These are phyloP conservation scores for Zygothrica quintamaculata DNA, from an alignment of 2,888 invertebrate species.

Conservation along the genomic window DNA sequence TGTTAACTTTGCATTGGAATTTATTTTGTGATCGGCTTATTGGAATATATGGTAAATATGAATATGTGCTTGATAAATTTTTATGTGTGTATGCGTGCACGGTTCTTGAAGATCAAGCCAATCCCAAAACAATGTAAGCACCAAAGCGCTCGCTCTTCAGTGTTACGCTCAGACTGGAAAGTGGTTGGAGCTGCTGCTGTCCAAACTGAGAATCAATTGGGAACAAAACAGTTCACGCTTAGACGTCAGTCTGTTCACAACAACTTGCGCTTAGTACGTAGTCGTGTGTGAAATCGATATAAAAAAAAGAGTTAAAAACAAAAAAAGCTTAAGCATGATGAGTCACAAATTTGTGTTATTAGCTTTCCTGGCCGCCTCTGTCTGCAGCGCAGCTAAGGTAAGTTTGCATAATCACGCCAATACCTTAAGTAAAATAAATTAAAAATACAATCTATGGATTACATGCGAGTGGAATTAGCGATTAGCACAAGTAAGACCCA, in stretches of 20 bases:
- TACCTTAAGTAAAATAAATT: slow-evolving; percentile 31
- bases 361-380: slow-evolving; percentile 55
- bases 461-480: not conserved
- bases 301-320: slow-evolving; percentile 18
- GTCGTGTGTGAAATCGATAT: slow-evolving; percentile 18
- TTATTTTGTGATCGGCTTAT: too few relatives aligned
- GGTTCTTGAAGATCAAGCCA: slow-evolving; percentile 20
- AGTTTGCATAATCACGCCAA: slow-evolving; percentile 41
- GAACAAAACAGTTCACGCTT: slow-evolving; percentile 62
- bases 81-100: not conserved
- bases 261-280: slow-evolving; percentile 36
- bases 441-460: slow-evolving; percentile 12
- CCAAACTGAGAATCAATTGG: slow-evolving; percentile 16
- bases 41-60: too few relatives aligned
- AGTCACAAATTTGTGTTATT: slow-evolving; percentile 68
- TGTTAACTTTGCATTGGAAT: not conserved
- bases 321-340: slow-evolving; percentile 53
- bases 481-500: not conserved
- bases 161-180: slow-evolving; percentile 51
- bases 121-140: slow-evolving; percentile 40
- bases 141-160: slow-evolving; percentile 33
- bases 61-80: too few relatives aligned
- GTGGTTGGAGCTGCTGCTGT: slow-evolving; percentile 26
- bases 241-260: slow-evolving; percentile 56
- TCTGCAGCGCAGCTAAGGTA: slow-evolving; percentile 69